phyloP scores from a whole-genome alignment of 2,888 invertebrate species.

The Atrina japonica region DNA sequence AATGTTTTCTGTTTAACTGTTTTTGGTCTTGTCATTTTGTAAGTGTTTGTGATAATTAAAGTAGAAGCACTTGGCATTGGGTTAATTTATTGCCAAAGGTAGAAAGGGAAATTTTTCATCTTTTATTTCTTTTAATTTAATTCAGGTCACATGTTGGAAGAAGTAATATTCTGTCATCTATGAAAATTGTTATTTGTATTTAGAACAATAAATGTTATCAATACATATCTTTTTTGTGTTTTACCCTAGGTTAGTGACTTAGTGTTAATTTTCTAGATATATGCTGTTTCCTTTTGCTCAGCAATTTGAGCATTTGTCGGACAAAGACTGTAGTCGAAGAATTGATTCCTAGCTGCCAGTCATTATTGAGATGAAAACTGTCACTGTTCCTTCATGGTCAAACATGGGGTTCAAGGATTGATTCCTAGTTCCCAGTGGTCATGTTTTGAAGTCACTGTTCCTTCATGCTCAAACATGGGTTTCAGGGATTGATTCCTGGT shows the following conservation, averaged over 20 bases:
- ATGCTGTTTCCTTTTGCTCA: neutral
- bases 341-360: neutral
- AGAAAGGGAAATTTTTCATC: conserved; percentile 34
- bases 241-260: no score
- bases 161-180: conserved; percentile 26
- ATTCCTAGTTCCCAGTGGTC: no score
- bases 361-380: no score
- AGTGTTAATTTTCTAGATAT: no score
- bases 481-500: no score
- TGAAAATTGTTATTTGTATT: conserved; percentile 48
- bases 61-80: conserved; percentile 24
- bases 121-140: conserved; percentile 26
- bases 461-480: no score
- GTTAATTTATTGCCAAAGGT: conserved; percentile 52
- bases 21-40: conserved; percentile 23
- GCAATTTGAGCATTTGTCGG: neutral
- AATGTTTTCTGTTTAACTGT: conserved; percentile 16
- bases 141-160: conserved; percentile 3
- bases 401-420: no score
- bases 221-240: conserved; percentile 16
- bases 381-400: no score
- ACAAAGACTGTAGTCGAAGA: neutral
- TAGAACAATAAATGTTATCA: conserved; percentile 47
- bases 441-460: no score
- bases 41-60: conserved; percentile 2